A percentile compares a stretch with the other conserved stretches of the same genome.
phyloP scores from a whole-genome alignment of 2,797 vertebrate genomes.

The Mus spretus region DNA sequence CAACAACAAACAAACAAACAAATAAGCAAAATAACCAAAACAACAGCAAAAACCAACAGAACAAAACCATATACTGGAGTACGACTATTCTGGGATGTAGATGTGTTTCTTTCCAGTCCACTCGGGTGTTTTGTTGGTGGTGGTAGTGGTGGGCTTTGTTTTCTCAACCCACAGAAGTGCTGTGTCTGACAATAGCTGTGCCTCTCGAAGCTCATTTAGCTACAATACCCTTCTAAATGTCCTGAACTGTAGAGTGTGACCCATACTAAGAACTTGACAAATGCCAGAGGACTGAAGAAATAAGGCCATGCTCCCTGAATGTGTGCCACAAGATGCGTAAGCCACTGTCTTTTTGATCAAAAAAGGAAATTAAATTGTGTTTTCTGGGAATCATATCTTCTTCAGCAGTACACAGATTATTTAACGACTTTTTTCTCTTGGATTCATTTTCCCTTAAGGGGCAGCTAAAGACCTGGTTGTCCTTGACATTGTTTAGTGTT shows the following conservation, averaged over 20 bases:
- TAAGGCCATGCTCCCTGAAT: not conserved
- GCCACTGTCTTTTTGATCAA: not conserved
- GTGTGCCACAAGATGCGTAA: not conserved
- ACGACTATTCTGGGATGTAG: not conserved
- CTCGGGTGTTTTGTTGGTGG: not conserved
- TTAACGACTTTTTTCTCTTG: not conserved
- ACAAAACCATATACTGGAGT: not conserved
- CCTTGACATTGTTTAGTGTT: not conserved
- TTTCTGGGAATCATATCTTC: not conserved
- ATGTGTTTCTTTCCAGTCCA: not conserved
- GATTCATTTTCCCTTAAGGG: not conserved
- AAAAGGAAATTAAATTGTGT: not conserved
- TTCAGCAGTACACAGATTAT: not conserved
- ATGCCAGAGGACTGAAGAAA: not conserved
- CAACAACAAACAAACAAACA: not conserved
- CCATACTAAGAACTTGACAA: constrained; percentile 4
- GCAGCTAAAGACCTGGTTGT: not conserved
- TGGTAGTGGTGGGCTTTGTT: not conserved
- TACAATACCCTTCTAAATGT: not conserved
- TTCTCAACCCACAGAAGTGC: not conserved
- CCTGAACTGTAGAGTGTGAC: not conserved
- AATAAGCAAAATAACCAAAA: not conserved
- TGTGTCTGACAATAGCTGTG: not conserved
- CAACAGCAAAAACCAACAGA: not conserved
- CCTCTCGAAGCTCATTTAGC: not conserved